Evolutionary conservation across 1,140 invertebrate genomes (phyloP).

Genomic region (Aphidius gifuensis): DNA sequence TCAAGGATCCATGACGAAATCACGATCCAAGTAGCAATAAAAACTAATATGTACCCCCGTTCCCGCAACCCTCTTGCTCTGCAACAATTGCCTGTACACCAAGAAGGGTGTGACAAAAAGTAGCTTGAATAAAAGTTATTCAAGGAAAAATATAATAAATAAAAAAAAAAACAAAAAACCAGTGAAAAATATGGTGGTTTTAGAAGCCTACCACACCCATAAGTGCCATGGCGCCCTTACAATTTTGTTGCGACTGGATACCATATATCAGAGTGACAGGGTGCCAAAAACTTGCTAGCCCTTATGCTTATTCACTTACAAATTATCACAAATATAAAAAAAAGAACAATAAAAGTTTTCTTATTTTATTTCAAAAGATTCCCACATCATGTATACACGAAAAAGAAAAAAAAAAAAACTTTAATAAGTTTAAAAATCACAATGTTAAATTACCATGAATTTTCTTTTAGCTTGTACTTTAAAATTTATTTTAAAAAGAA

Average conservation of each 20-base stretch:
- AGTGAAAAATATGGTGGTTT: slow-evolving; percentile 47
- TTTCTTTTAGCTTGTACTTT: too few species aligned
- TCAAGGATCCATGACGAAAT: slow-evolving; percentile 48
- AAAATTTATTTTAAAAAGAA: too few species aligned
- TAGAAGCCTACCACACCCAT: slow-evolving; percentile 35
- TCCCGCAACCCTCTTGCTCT: not conserved
- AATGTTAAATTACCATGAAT: too few species aligned
- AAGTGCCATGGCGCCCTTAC: slow-evolving; percentile 46
- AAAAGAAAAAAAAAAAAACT: not conserved
- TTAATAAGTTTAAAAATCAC: not conserved
- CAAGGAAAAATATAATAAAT: not conserved
- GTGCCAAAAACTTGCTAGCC: slow-evolving; percentile 30
- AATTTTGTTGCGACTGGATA: slow-evolving; percentile 35
- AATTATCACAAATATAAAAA: too few species aligned
- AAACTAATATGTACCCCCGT: not conserved
- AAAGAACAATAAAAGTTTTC: too few species aligned
- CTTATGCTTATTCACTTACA: slow-evolving; percentile 2
- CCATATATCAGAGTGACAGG: slow-evolving; percentile 38
- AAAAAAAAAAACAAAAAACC: slow-evolving; percentile 39
- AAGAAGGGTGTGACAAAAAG: slow-evolving; percentile 10
- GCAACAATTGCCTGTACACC: too few species aligned
- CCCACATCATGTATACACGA: not conserved
- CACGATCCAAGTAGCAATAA: slow-evolving; percentile 40
- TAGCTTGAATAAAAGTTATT: not conserved
- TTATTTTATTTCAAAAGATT: not conserved